Evolutionary conservation across 2,797 vertebrate genomes (phyloP).

Genomic region (Macrochelys suwanniensis): DNA sequence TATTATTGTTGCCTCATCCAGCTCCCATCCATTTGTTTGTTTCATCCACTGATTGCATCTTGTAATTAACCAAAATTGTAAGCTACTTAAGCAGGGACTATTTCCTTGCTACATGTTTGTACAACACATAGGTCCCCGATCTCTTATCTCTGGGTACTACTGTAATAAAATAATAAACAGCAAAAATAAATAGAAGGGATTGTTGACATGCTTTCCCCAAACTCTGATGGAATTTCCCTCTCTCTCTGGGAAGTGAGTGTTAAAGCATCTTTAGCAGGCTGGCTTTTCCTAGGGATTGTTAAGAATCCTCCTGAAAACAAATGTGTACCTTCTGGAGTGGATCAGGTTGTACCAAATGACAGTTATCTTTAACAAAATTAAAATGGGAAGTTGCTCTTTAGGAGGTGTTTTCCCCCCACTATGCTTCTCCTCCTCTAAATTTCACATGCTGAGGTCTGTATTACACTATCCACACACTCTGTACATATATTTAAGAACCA

Average conservation of each 20-base stretch:
- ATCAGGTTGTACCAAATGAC: background rate
- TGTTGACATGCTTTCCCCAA: background rate
- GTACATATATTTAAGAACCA: background rate
- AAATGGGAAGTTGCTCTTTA: background rate
- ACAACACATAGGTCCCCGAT: background rate
- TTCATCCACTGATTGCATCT: constrained; percentile 36
- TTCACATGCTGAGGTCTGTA: background rate
- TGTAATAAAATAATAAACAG: background rate
- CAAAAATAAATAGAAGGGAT: background rate
- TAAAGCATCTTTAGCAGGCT: background rate
- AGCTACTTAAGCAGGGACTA: constrained; percentile 31
- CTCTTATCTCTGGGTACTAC: background rate
- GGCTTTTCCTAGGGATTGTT: background rate
- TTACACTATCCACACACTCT: background rate
- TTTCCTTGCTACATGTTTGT: constrained; percentile 37
- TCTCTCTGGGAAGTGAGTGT: background rate
- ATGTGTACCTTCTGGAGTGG: background rate
- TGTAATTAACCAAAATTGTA: constrained; percentile 14
- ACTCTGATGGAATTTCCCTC: background rate
- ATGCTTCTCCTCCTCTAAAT: background rate
- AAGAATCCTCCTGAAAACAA: background rate
- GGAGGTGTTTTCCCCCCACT: background rate
- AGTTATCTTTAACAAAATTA: background rate
- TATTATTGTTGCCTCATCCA: constrained; percentile 29
- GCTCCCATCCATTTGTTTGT: constrained; percentile 12